These are phyloP conservation scores for Cinclus cinclus DNA, from an alignment of 2,113 vertebrate species.

Conservation along the genomic window DNA sequence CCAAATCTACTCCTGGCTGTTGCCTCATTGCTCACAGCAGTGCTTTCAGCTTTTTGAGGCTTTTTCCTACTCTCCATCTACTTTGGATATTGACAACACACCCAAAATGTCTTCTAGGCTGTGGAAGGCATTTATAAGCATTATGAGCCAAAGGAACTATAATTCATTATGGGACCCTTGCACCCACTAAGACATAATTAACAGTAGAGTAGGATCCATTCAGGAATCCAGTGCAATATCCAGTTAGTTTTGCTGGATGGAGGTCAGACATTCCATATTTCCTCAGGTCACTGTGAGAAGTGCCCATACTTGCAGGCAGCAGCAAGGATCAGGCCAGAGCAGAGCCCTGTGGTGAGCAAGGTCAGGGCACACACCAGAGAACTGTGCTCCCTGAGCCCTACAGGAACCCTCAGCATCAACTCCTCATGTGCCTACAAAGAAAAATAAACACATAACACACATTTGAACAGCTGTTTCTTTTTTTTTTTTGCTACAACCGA, in stretches of 20 bases:
- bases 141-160: not conserved
- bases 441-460: not conserved
- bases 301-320: slow-evolving; percentile 77
- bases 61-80: not conserved
- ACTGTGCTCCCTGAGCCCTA: slow-evolving; percentile 78
- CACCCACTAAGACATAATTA: not conserved
- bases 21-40: not conserved
- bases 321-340: slow-evolving; percentile 76
- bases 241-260: not conserved
- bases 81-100: not conserved
- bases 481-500: not conserved
- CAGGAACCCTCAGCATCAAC: slow-evolving; percentile 77
- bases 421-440: slow-evolving; percentile 63
- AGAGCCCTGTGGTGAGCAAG: slow-evolving; percentile 79
- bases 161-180: not conserved
- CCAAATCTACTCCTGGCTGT: not conserved
- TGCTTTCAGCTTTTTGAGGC: not conserved
- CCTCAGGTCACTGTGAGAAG: slow-evolving; percentile 25
- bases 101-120: not conserved
- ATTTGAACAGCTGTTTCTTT: not conserved
- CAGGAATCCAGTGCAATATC: not conserved
- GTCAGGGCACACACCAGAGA: slow-evolving; percentile 79
- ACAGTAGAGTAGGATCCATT: not conserved
- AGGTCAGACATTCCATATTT: not conserved
- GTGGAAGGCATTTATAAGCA: not conserved